Evolutionary conservation across 2,797 vertebrate genomes (phyloP), one percentile per base, ranked within the genome.

Genomic region (Malacoraja senta): DNA sequence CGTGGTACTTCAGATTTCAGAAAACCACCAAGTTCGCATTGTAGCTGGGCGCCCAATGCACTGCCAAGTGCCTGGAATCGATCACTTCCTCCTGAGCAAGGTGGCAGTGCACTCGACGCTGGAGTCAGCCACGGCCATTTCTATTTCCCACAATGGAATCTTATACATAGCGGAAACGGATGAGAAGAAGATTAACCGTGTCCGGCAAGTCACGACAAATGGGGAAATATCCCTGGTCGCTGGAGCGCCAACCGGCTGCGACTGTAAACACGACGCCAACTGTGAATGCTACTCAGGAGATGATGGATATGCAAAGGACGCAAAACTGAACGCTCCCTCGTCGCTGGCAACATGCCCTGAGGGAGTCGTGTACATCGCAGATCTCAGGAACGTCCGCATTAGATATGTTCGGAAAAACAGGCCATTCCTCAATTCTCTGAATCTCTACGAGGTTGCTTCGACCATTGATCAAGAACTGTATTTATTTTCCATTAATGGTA

Each of bases 221-320:
- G 99, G 99, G 0, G 98, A 99, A 95, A 99, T 99, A 95, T 99
- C 98, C 0, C 95, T 99, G 3, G 98, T 99, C 0, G 99, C 99
- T 0, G 99, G 99, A 0, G 98, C 99, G 0, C 98, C 98, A 0
- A 98, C 98, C 79, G 98, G 98, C 96, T 99, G 99, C 13, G 98
- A 99, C 96, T 99, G 98, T 95, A 99, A 99, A 95, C 99, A 98
- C 0, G 99, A 99, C 4, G 98, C 97, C 93, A 99, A 98, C 96
- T 99, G 99, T 24, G 99, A 99, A 94, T 99, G 99, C 94, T 99
- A 99, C 95, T 99, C 98, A 0, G 99, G 99, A 21, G 99, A 99
- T 0, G 98, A 99, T 3, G 99, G 99, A 91, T 99, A 99, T 0
- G 99, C 99, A 94, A 99, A 99, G 95, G 98, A 99, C 4, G 99